phyloP scores from a whole-genome alignment of 2,797 vertebrate genomes.

The Tragopan temminckii region DNA sequence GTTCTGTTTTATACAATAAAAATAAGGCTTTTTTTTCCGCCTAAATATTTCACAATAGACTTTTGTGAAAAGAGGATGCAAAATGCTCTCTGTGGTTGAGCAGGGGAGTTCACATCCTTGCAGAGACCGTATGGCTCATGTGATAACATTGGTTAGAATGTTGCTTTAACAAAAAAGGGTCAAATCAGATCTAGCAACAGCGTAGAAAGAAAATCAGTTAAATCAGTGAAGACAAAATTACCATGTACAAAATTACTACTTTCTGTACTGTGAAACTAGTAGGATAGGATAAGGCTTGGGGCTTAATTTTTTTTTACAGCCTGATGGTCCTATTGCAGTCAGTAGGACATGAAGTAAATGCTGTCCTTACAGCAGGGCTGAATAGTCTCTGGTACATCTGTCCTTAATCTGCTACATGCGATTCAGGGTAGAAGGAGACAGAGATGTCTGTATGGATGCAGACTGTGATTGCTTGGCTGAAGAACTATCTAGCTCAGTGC shows the following conservation, averaged over 20 bases:
- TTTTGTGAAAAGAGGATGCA: slow-evolving; percentile 57
- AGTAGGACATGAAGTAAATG: neutral
- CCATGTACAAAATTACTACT: neutral
- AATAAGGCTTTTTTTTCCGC: slow-evolving; percentile 26
- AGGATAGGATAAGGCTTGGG: neutral
- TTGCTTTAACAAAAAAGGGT: neutral
- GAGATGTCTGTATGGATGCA: neutral
- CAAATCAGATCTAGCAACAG: neutral
- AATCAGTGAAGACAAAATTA: neutral
- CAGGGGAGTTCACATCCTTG: neutral
- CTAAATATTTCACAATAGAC: slow-evolving; percentile 59
- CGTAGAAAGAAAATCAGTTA: neutral
- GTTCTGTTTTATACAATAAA: slow-evolving; percentile 68
- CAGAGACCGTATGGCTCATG: neutral
- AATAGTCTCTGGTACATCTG: neutral
- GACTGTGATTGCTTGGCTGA: neutral
- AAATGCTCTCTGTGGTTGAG: slow-evolving; percentile 12
- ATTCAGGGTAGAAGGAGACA: neutral
- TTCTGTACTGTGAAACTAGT: neutral
- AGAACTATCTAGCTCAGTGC: neutral
- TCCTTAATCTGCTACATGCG: fast-evolving
- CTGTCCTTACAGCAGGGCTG: neutral
- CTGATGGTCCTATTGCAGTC: neutral
- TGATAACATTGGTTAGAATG: neutral
- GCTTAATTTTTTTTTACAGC: neutral